Evolutionary conservation across 2,888 invertebrate genomes (phyloP).

Genomic region (Sicus ferrugineus): DNA sequence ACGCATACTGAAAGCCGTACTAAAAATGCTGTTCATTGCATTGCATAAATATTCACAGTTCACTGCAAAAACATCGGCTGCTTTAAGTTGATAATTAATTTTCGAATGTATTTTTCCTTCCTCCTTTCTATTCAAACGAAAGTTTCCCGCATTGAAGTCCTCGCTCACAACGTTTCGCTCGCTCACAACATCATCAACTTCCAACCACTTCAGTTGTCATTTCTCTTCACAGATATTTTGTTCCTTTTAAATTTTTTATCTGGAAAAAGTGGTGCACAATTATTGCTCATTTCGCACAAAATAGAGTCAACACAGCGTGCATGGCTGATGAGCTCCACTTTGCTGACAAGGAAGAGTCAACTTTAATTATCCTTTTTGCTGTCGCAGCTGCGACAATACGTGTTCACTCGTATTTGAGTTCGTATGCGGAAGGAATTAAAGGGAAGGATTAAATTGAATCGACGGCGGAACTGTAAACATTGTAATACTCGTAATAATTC

Average conservation of each 20-base stretch:
- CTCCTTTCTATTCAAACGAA: too few species aligned
- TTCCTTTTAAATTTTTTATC: neutral
- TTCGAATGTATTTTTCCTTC: too few species aligned
- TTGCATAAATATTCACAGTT: neutral
- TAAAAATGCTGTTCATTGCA: too few species aligned
- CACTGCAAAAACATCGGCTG: too few species aligned
- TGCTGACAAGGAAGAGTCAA: neutral
- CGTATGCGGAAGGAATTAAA: too few species aligned
- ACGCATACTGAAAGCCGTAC: too few species aligned
- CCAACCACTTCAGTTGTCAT: neutral
- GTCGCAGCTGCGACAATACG: neutral
- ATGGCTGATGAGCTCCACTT: neutral
- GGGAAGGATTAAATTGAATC: too few species aligned
- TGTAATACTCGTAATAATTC: too few species aligned
- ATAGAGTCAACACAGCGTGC: conserved; percentile 1
- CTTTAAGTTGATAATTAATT: too few species aligned
- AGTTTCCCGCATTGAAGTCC: neutral
- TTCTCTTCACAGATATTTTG: neutral
- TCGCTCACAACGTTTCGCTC: neutral
- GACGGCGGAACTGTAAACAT: too few species aligned
- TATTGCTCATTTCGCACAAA: neutral
- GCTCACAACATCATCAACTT: neutral
- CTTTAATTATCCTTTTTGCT: conserved; percentile 18
- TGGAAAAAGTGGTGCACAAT: neutral
- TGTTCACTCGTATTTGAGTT: too few species aligned